Conservation (phyloP, 2,888 invertebrate genomes). For the Laothoe populi region DNA sequence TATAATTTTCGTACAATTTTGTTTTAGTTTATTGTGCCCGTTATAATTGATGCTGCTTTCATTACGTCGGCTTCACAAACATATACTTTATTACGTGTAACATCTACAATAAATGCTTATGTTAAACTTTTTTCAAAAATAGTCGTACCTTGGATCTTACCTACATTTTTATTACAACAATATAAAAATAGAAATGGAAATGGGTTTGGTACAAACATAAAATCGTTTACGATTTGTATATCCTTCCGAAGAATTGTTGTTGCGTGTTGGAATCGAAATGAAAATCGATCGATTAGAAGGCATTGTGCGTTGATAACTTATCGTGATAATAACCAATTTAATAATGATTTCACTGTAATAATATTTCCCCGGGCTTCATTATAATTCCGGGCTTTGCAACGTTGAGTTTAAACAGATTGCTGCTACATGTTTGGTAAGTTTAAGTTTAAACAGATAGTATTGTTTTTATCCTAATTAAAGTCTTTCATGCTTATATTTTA, state of each 20-base stretch:
- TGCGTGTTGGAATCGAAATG: slow-evolving; percentile 54
- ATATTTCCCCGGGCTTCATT: slow-evolving; percentile 7
- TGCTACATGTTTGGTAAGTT: not conserved
- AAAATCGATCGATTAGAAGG: slow-evolving; percentile 47
- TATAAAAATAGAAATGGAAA: slow-evolving; percentile 19
- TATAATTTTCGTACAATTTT: not conserved
- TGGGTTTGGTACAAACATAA: slow-evolving; percentile 37
- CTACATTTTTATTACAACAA: not conserved
- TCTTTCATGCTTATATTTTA: no score
- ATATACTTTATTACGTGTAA: not conserved
- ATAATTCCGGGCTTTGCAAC: not conserved
- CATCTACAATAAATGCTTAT: not conserved
- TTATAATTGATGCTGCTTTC: not conserved
- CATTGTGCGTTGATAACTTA: slow-evolving; percentile 50
- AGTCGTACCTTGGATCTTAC: not conserved
- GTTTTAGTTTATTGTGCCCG: not conserved
- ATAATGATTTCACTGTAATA: slow-evolving; percentile 21
- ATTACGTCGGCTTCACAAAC: not conserved
- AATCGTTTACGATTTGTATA: slow-evolving; percentile 48
- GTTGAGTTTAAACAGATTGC: not conserved
- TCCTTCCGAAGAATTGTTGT: slow-evolving; percentile 43
- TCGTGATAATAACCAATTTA: slow-evolving; percentile 49
- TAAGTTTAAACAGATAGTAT: not conserved
- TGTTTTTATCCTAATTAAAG: no score
- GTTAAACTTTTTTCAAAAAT: not conserved